Base-by-base conservation (phyloP, 2,797 vertebrate species). In the Sylvilagus floridanus region DNA sequence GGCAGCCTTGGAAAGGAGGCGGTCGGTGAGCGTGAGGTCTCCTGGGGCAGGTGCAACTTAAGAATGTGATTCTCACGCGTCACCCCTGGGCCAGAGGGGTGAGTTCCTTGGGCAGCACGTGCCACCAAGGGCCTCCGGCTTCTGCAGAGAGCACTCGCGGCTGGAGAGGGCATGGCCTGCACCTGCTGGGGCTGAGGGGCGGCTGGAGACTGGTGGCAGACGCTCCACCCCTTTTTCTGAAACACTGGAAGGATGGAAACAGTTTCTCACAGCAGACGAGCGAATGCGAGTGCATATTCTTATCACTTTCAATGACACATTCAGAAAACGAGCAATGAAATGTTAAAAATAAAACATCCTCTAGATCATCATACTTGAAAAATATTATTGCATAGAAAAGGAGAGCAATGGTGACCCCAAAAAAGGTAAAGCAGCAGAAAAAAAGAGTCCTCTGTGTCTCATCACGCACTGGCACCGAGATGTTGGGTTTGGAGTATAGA, bases 351-450 rank as follows among this genome's bases (percentile, higher is more conserved):
- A 96, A 79, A 96, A 93, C 97, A 11, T 97, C 91, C 72, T 95
- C 65, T 95, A 97, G 96, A 96, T 97, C 94, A 95, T 97, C 95
- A 93, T 98, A 98, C 98, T 98, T 98, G 98, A 98, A 98, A 97
- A 97, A 77, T 78, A 73, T 93, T 97, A 96, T 97, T 97, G 82
- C 83, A 22, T 90, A 93, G 83, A 62, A 72, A 84, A 98, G 91
- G 94, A 98, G 95, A 96, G 65, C 47, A 92, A 52, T 89, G 82
- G 84, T 96, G 95, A 96, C 95, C 96, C 96, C 65, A 17, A 91
- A 96, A 71, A 88, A 95, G 96, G 83, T 94, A 89, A 95, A 47
- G 47, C 91, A 93, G 47, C 90, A 96, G 92, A 95, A 95, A 97
- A 47, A 97, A 92, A 54, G 82, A 77, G 60, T 57, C 93, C 96